These are phyloP conservation scores for Andricus grossulariae DNA, from an alignment of 1,140 invertebrate species.

Conservation along the genomic window DNA sequence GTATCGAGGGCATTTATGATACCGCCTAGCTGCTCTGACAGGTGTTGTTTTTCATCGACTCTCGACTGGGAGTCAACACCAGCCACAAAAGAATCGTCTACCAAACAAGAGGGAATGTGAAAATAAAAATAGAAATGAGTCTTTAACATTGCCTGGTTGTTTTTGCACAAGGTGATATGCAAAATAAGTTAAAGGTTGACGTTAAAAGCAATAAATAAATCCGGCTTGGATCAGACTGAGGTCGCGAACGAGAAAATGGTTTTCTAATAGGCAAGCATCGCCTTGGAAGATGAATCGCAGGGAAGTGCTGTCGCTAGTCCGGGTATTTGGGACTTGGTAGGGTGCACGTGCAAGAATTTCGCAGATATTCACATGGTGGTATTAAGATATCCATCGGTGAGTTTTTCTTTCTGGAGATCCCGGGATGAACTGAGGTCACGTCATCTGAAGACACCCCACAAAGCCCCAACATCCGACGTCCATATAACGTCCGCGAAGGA, in stretches of 20 bases:
- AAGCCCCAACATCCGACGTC: constrained; percentile 33
- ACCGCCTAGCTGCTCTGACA: constrained; percentile 43
- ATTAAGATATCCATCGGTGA: constrained; percentile 37
- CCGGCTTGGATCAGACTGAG: neutral
- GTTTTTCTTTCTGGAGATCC: constrained; percentile 21
- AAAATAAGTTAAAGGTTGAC: constrained; percentile 5
- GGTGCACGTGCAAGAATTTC: too few species aligned
- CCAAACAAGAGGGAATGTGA: constrained; percentile 11
- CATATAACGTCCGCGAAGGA: constrained; percentile 40
- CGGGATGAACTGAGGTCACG: constrained; percentile 35
- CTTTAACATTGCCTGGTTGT: too few species aligned
- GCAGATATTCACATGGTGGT: constrained; percentile 17
- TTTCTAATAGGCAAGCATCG: constrained; percentile 12
- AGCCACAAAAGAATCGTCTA: constrained; percentile 45
- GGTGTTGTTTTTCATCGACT: constrained; percentile 65
- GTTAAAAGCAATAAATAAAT: neutral
- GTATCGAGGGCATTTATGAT: constrained; percentile 46
- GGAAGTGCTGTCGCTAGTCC: neutral
- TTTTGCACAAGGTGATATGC: neutral
- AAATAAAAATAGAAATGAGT: constrained; percentile 11
- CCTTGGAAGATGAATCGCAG: neutral
- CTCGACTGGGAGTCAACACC: constrained; percentile 46
- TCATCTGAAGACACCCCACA: constrained; percentile 40
- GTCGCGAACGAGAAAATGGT: neutral
- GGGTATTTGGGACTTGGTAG: neutral